These are phyloP conservation scores for Antennarius maculatus DNA, from an alignment of 2,797 vertebrate species.

Conservation along the genomic window DNA sequence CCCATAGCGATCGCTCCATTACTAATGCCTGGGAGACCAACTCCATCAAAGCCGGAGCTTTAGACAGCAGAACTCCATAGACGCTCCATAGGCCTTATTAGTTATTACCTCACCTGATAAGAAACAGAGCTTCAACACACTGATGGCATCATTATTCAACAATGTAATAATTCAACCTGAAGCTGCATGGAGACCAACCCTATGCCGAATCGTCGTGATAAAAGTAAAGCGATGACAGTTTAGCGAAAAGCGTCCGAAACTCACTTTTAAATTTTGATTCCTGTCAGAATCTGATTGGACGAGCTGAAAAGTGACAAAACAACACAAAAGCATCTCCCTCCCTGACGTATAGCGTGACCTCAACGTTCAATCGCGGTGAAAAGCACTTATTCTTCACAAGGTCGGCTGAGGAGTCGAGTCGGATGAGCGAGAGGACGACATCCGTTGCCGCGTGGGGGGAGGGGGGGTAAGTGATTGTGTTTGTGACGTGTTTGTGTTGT, in stretches of 20 bases:
- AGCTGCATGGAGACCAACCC: not conserved
- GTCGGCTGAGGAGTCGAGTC: not conserved
- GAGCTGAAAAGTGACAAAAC: not conserved
- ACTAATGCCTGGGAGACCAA: slow-evolving; percentile 81
- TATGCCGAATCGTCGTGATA: not conserved
- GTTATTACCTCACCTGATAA: too few relatives aligned
- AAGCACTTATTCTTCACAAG: slow-evolving; percentile 1
- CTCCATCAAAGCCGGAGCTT: slow-evolving; percentile 74
- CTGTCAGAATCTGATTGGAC: not conserved
- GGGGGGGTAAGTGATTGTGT: too few relatives aligned
- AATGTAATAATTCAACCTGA: slow-evolving; percentile 14
- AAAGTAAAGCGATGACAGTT: not conserved
- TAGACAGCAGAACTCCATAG: slow-evolving; percentile 25
- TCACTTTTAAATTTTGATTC: not conserved
- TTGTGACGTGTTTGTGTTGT: too few relatives aligned
- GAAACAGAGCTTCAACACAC: too few relatives aligned
- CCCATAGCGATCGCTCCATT: slow-evolving; percentile 83
- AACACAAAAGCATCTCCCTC: not conserved
- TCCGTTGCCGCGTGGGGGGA: too few relatives aligned
- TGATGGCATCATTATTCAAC: slow-evolving; percentile 73
- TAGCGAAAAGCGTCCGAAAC: not conserved
- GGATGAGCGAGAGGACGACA: too few relatives aligned
- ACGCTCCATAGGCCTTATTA: not conserved
- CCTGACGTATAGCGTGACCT: not conserved
- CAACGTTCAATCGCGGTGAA: slow-evolving; percentile 8